These are phyloP conservation scores for Hyalella azteca DNA, from an alignment of 2,888 invertebrate genomes.

Conservation along the genomic window DNA sequence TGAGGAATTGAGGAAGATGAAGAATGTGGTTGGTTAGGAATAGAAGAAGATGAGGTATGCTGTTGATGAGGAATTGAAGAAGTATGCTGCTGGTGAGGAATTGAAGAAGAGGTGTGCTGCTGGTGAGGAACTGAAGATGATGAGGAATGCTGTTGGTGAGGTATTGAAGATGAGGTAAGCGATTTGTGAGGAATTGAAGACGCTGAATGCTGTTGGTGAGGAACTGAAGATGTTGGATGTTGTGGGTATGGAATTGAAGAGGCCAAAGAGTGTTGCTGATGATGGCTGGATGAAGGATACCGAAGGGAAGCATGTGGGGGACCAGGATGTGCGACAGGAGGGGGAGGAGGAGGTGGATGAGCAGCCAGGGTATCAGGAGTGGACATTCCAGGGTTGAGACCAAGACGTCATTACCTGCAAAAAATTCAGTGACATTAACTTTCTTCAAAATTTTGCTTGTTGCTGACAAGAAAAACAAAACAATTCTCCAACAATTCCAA, in stretches of 20 bases:
- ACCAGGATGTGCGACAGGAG: not conserved
- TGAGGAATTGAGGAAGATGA: not conserved
- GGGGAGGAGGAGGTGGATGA: conserved; percentile 11
- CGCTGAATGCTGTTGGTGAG: too few relatives aligned
- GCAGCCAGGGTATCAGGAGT: conserved; percentile 14
- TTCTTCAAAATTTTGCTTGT: too few relatives aligned
- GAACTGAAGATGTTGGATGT: too few relatives aligned
- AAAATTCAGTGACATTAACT: not conserved
- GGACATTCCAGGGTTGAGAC: not conserved
- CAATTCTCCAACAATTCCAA: too few relatives aligned
- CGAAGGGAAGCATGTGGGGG: not conserved
- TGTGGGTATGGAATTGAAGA: too few relatives aligned
- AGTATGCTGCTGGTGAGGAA: not conserved
- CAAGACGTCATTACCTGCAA: not conserved
- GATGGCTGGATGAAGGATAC: not conserved
- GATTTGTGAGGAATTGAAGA: too few relatives aligned
- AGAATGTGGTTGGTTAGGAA: not conserved
- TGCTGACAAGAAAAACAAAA: too few relatives aligned
- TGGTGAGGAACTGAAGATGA: too few relatives aligned
- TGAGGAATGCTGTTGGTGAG: not conserved
- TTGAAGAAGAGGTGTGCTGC: too few relatives aligned
- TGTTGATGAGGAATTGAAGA: too few relatives aligned
- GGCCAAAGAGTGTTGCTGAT: not conserved
- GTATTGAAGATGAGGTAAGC: too few relatives aligned
- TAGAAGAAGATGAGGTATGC: too few relatives aligned